Evolutionary conservation across 2,888 invertebrate genomes (phyloP).

Genomic region (Microctonus hyperodae): DNA sequence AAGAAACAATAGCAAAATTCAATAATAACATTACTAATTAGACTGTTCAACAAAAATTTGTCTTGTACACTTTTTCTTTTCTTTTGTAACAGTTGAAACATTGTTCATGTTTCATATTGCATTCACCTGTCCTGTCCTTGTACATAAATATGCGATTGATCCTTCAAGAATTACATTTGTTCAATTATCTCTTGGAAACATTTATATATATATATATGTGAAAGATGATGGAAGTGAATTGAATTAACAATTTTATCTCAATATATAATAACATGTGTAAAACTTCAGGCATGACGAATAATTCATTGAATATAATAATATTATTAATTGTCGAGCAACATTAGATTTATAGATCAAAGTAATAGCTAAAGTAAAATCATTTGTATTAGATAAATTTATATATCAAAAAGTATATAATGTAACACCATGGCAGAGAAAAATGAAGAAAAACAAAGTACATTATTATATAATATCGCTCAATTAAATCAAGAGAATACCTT

Average conservation of each 20-base stretch:
- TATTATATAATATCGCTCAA: background rate
- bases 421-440: background rate
- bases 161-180: background rate
- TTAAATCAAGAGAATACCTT: background rate
- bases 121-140: background rate
- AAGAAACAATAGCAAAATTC: conserved; percentile 27
- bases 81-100: background rate
- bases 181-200: background rate
- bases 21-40: conserved; percentile 22
- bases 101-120: background rate
- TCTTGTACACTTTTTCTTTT: conserved; percentile 7
- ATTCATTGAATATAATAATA: too few species aligned
- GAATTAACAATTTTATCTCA: background rate
- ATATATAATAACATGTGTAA: background rate
- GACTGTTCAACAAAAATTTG: background rate
- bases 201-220: conserved; percentile 5
- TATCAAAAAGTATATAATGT: background rate
- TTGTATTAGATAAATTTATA: background rate
- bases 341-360: background rate
- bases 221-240: background rate
- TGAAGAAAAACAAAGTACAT: background rate
- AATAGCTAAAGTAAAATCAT: background rate
- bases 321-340: background rate
- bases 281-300: background rate
- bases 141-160: conserved; percentile 21